These are phyloP conservation scores for Tragelaphus imberbis DNA, from an alignment of 2,113 vertebrate species.

Conservation along the genomic window DNA sequence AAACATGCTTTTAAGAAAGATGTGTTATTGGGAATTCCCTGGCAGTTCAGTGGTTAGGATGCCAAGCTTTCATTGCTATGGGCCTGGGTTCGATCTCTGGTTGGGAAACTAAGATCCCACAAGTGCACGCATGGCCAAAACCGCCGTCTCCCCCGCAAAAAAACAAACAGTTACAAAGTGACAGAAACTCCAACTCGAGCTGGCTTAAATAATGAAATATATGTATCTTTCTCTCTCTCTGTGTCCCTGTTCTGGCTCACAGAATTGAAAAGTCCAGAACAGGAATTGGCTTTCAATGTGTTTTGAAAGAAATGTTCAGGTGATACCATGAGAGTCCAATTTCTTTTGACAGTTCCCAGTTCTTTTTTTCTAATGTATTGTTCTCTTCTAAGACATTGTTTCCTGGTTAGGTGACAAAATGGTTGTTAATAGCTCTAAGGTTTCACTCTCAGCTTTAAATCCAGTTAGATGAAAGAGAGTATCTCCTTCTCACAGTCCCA, in stretches of 20 bases:
- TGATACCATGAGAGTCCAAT: neutral
- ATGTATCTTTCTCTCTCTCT: neutral
- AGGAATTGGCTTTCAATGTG: neutral
- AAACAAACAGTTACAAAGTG: neutral
- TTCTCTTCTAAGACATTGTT: neutral
- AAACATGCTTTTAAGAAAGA: neutral
- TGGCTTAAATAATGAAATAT: neutral
- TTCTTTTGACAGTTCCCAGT: neutral
- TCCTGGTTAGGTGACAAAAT: neutral
- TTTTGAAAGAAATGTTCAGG: neutral
- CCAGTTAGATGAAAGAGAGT: neutral
- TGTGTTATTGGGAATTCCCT: neutral
- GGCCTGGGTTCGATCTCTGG: neutral
- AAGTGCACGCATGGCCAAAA: neutral
- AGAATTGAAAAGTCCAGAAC: neutral
- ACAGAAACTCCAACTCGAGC: neutral
- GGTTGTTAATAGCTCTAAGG: neutral
- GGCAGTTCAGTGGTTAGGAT: neutral
- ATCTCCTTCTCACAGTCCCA: neutral
- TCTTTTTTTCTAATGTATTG: neutral
- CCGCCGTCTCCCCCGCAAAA: fast-evolving
- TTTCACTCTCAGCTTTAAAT: neutral
- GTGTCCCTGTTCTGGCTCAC: neutral
- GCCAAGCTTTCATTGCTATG: neutral
- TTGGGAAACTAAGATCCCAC: neutral